Conservation (phyloP, 2,888 invertebrate genomes). For the Idaea straminata region DNA sequence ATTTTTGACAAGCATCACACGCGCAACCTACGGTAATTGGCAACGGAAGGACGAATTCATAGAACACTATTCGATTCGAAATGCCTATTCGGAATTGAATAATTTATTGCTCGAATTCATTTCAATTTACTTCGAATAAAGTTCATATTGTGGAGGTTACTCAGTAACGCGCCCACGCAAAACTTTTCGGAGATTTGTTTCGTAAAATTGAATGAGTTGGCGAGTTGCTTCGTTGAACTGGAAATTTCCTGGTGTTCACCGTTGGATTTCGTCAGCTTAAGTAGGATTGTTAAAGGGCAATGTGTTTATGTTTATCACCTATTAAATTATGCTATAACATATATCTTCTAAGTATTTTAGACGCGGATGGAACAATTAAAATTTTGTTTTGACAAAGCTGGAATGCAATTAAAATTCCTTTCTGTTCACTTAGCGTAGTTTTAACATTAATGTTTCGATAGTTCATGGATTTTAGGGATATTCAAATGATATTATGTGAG, state of each 20-base stretch:
- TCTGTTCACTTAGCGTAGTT: slow-evolving; percentile 7
- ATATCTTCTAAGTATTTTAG: background rate
- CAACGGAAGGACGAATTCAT: slow-evolving; percentile 53
- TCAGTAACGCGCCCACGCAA: slow-evolving; percentile 18
- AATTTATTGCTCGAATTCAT: slow-evolving; percentile 29
- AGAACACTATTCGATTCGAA: slow-evolving; percentile 20
- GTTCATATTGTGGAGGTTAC: slow-evolving; percentile 19
- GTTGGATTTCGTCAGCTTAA: background rate
- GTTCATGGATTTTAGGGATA: slow-evolving; percentile 12
- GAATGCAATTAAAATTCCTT: background rate
- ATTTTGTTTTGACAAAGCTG: background rate
- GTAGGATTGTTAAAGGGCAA: background rate
- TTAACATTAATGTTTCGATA: slow-evolving; percentile 12
- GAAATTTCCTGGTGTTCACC: background rate
- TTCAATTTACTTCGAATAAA: slow-evolving; percentile 28
- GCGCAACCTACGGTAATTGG: slow-evolving; percentile 33
- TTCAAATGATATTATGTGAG: slow-evolving; percentile 19
- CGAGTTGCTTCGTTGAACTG: slow-evolving; percentile 6
- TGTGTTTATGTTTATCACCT: background rate
- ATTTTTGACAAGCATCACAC: slow-evolving; percentile 40
- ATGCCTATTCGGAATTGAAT: slow-evolving; percentile 29
- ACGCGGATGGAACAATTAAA: background rate
- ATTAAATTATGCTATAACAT: background rate
- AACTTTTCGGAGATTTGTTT: slow-evolving; percentile 16
- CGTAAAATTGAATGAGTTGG: slow-evolving; percentile 16